A percentile compares a stretch with the other conserved stretches of the same genome.
Conservation (phyloP, 2,888 invertebrate species). For the Torymus auratus region DNA sequence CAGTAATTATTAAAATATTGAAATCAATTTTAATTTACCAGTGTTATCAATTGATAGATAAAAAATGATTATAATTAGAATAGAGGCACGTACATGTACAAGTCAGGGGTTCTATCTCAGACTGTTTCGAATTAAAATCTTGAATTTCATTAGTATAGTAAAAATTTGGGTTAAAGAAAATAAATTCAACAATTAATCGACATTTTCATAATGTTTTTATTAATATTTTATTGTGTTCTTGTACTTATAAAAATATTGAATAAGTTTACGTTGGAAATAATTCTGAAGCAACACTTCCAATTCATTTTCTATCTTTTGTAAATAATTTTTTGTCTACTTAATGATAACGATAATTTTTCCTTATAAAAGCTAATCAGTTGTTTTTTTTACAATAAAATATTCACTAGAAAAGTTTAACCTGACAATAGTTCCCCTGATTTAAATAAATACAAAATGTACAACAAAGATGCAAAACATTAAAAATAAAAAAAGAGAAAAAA, state of each 20-base stretch:
- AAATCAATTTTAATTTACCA: too few species aligned
- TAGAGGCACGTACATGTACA: conserved; percentile 3
- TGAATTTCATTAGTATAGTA: neutral
- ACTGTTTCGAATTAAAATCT: neutral
- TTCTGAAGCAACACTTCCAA: conserved; percentile 56
- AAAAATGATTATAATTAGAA: neutral
- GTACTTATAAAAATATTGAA: conserved; percentile 60
- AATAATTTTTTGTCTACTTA: conserved; percentile 52
- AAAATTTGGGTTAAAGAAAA: conserved; percentile 35
- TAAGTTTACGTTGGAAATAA: conserved; percentile 57
- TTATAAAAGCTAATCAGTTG: conserved; percentile 54
- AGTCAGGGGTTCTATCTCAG: conserved; percentile 52
- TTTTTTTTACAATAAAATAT: conserved; percentile 46
- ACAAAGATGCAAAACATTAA: conserved; percentile 52
- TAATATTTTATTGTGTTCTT: conserved; percentile 54
- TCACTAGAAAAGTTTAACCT: conserved; percentile 42
- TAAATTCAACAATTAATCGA: conserved; percentile 13
- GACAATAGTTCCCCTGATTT: conserved; percentile 55
- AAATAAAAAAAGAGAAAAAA: conserved; percentile 46
- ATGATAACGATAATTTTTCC: conserved; percentile 44
- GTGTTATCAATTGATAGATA: neutral
- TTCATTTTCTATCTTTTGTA: conserved; percentile 49
- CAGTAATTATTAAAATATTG: too few species aligned
- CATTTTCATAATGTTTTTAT: conserved; percentile 55
- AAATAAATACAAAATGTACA: conserved; percentile 57